Conservation (phyloP, 1,140 invertebrate species). For the Campoletis sonorensis region DNA sequence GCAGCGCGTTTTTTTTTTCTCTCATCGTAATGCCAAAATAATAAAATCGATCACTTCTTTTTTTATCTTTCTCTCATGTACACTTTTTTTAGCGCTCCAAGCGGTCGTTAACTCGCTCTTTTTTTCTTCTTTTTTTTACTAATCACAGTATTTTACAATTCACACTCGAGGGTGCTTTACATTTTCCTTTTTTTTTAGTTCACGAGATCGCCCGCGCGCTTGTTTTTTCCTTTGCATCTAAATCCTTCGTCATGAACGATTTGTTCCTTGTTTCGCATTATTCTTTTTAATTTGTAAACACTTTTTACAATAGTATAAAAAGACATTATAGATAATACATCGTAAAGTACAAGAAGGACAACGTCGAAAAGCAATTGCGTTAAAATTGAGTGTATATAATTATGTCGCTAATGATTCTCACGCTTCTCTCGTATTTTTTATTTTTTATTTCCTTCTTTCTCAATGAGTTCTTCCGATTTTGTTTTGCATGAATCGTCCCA, state of each 20-base stretch:
- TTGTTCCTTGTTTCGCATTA: constrained; percentile 26
- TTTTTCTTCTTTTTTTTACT: background rate
- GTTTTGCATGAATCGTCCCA: constrained; percentile 49
- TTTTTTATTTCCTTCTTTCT: constrained; percentile 40
- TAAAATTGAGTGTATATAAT: constrained; percentile 53
- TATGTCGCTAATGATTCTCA: constrained; percentile 42
- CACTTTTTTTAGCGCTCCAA: too few species aligned
- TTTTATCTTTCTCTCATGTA: background rate
- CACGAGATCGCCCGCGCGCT: background rate
- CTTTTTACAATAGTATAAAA: constrained; percentile 55
- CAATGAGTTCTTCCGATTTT: constrained; percentile 14
- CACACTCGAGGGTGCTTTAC: background rate
- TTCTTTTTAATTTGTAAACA: constrained; percentile 39
- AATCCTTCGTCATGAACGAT: background rate
- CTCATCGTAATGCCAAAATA: background rate
- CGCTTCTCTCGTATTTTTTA: constrained; percentile 42
- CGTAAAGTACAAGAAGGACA: constrained; percentile 53
- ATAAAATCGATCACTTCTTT: background rate
- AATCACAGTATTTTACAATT: background rate
- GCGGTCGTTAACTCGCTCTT: background rate
- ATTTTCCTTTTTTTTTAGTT: background rate
- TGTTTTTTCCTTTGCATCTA: background rate
- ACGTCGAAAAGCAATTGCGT: constrained; percentile 53
- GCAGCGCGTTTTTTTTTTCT: background rate
- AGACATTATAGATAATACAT: constrained; percentile 53